These are phyloP conservation scores for Crax fasciolata DNA, from an alignment of 2,797 vertebrate genomes.

Conservation along the genomic window DNA sequence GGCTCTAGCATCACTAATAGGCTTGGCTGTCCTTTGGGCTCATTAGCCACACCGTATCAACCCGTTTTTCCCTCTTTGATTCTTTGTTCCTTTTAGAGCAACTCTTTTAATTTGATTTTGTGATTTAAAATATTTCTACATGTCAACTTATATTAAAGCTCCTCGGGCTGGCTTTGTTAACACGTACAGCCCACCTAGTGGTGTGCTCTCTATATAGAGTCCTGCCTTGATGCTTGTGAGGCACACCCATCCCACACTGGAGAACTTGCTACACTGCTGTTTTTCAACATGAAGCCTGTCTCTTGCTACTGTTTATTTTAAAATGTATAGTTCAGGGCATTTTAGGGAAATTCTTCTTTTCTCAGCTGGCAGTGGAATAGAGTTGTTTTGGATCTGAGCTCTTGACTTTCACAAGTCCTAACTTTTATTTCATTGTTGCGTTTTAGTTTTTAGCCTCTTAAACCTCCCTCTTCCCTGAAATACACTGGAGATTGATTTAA, in stretches of 20 bases:
- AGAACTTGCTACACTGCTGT: not conserved
- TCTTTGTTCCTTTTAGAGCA: not conserved
- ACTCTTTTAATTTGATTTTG: not conserved
- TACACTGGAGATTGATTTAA: not conserved
- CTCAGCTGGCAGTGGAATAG: fast-evolving
- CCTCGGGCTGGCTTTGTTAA: not conserved
- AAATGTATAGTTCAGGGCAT: not conserved
- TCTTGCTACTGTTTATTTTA: slow-evolving; percentile 1
- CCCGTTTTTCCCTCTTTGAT: not conserved
- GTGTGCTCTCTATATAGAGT: slow-evolving; percentile 18
- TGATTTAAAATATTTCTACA: slow-evolving; percentile 10
- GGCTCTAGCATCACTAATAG: slow-evolving; percentile 21
- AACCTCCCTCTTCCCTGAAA: not conserved
- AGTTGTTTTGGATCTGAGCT: not conserved
- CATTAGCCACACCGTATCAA: not conserved
- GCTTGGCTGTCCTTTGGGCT: slow-evolving; percentile 13
- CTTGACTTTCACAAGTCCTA: not conserved
- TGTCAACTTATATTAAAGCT: not conserved
- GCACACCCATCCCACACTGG: not conserved
- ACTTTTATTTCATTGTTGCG: not conserved
- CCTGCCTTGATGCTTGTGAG: not conserved
- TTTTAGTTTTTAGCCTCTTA: not conserved
- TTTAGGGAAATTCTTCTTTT: not conserved
- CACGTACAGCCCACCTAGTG: not conserved
- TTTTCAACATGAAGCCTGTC: slow-evolving; percentile 4